Percentiles rank a stretch among this genome's conserved stretches.
Evolutionary conservation across 2,888 invertebrate genomes (phyloP).

Genomic region (Agonopterix alstromeriana): DNA sequence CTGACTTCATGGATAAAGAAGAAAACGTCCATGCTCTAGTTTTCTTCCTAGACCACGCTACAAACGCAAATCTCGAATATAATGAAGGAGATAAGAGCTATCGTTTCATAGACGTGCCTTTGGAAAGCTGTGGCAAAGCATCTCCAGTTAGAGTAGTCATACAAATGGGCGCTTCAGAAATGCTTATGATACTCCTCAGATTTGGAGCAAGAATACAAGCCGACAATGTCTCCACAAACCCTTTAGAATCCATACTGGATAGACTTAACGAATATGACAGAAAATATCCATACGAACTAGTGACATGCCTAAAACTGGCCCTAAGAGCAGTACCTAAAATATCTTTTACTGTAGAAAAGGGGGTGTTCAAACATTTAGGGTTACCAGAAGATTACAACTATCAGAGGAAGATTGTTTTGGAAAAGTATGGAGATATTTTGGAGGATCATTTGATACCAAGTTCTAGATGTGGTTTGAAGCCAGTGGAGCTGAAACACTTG

Average conservation of each 20-base stretch:
- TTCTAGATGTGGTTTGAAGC: slow-evolving; percentile 77
- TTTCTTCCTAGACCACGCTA: slow-evolving; percentile 87
- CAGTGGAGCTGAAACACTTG: slow-evolving; percentile 85
- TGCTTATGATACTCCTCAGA: slow-evolving; percentile 83
- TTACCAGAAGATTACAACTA: slow-evolving; percentile 63
- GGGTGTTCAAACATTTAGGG: slow-evolving; percentile 40
- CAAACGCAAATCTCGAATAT: slow-evolving; percentile 79
- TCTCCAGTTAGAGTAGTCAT: slow-evolving; percentile 84
- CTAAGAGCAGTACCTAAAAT: slow-evolving; percentile 80
- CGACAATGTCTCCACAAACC: slow-evolving; percentile 77
- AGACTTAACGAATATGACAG: slow-evolving; percentile 79
- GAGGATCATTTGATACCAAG: slow-evolving; percentile 77
- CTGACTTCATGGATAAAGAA: slow-evolving; percentile 86
- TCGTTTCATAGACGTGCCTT: slow-evolving; percentile 86
- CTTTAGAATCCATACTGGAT: slow-evolving; percentile 80
- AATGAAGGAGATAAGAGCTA: slow-evolving; percentile 42
- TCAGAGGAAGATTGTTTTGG: slow-evolving; percentile 54
- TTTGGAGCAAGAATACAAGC: slow-evolving; percentile 80
- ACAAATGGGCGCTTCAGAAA: slow-evolving; percentile 85
- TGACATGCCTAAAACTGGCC: slow-evolving; percentile 81
- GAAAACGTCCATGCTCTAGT: slow-evolving; percentile 87
- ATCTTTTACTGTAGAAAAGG: slow-evolving; percentile 61
- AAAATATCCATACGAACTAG: slow-evolving; percentile 81
- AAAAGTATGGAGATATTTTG: slow-evolving; percentile 69
- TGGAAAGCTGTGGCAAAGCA: slow-evolving; percentile 87